These are phyloP conservation scores for Drosophila heteroneura DNA, from an alignment of 2,888 invertebrate species.

Conservation along the genomic window DNA sequence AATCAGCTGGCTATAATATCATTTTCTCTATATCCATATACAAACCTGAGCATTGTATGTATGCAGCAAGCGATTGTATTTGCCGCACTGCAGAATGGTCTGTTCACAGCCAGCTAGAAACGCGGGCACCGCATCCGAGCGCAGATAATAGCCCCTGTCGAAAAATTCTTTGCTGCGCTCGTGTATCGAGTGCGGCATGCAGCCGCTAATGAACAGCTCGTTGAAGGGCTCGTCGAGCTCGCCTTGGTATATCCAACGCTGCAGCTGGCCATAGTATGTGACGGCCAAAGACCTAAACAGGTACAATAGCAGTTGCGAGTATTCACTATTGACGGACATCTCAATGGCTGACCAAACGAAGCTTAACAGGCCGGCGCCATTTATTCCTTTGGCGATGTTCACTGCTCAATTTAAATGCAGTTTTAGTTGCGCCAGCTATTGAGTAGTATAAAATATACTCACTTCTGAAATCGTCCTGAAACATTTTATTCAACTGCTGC, in stretches of 20 bases:
- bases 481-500: constrained; percentile 73
- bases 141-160: constrained; percentile 83
- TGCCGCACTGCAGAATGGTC: constrained; percentile 90
- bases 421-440: too few species aligned
- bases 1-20: not conserved
- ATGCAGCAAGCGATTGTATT: constrained; percentile 90
- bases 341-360: constrained; percentile 83
- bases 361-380: constrained; percentile 82
- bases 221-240: constrained; percentile 91
- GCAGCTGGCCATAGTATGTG: constrained; percentile 86
- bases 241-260: constrained; percentile 95
- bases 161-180: constrained; percentile 84
- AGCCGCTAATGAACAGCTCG: constrained; percentile 91
- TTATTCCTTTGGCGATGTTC: constrained; percentile 66
- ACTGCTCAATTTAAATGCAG: constrained; percentile 46
- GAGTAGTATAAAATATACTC: constrained; percentile 14
- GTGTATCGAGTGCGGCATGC: constrained; percentile 70
- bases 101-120: constrained; percentile 89
- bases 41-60: constrained; percentile 90
- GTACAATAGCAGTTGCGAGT: constrained; percentile 80
- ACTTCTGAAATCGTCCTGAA: constrained; percentile 80
- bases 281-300: constrained; percentile 82
- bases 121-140: constrained; percentile 87
- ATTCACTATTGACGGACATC: constrained; percentile 76
- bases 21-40: not conserved